Base-by-base conservation (phyloP, 1,140 invertebrate species). In the Lethrus apterus region DNA sequence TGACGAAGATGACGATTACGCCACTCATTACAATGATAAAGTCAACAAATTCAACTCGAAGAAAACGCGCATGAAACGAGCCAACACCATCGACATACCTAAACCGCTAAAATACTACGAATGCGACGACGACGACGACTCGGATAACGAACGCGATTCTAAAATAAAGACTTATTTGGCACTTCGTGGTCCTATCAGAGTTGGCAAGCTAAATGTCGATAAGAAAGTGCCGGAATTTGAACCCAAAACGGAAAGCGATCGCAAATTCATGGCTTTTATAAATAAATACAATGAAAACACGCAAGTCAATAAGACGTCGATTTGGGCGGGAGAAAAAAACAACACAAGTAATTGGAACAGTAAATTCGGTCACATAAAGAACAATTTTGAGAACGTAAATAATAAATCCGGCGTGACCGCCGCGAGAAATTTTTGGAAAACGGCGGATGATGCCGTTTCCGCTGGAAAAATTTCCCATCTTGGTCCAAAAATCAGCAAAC, bases 61-160 rank as follows among this genome's bases (percentile, higher is more conserved):
- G 55, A 86, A 85, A 56, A 70, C 78, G 2, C 79, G 83, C 53
- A 87, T 89, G 75, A 90, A 89, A 69, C 72, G 88, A 15, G 86
- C 86, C 0, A 91, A 91, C 47, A 91, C 87, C 2, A 88, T 91
- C 48, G 86, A 91, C 58, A 88, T 90, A 59, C 85, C 86, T 1
- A 85, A 84, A 59, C 80, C 79, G 0, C 59, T 74, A 8, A 71
- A 71, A 29, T 75, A 68, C 51, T 78, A 75, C 54, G 69, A 73
- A 43, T 67, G 65, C 31, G 72, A 76, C 45, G 69, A 69, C 24
- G 66, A 65, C 0, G n/a, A n/a, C n/a, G 70, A 75, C 21, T 50
- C 55, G 18, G 60, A 56, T 18, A 60, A 62, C 8, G 60, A 64
- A 24, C 2, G 56, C 2, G 63, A 41, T 46, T 62, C 50, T 41